These are phyloP conservation scores for Parnassius mnemosyne DNA, from an alignment of 2,888 invertebrate species.

Conservation along the genomic window DNA sequence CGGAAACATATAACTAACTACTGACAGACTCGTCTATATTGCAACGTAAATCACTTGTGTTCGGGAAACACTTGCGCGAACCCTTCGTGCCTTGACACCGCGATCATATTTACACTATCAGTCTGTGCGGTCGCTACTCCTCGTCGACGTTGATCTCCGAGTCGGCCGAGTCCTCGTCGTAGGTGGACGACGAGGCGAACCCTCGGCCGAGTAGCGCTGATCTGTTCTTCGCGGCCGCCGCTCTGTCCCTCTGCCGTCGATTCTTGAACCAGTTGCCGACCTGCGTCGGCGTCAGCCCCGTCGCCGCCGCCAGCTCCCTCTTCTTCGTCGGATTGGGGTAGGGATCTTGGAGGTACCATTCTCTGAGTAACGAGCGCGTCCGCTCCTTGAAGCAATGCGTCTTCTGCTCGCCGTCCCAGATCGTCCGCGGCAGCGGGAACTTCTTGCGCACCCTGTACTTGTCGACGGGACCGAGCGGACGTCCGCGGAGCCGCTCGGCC, in stretches of 20 bases:
- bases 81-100: neutral
- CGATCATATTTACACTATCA: constrained; percentile 53
- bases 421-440: constrained; percentile 98
- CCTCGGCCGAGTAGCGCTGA: constrained; percentile 81
- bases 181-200: constrained; percentile 75
- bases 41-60: constrained; percentile 54
- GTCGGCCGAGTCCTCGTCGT: constrained; percentile 76
- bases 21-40: constrained; percentile 38
- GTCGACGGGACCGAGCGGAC: constrained; percentile 91
- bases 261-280: constrained; percentile 99
- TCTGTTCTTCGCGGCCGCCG: constrained; percentile 98
- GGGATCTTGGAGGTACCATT: constrained; percentile 99
- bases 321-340: constrained; percentile 99
- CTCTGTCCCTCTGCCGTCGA: constrained; percentile 96
- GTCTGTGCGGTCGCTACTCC: constrained; percentile 60
- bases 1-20: constrained; percentile 4
- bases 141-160: constrained; percentile 78
- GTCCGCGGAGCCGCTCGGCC: constrained; percentile 96
- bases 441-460: constrained; percentile 95
- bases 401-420: constrained; percentile 99
- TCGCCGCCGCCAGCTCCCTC: constrained; percentile 95
- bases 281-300: constrained; percentile 97
- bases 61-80: constrained; percentile 5
- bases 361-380: constrained; percentile 94
- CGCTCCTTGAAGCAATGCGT: constrained; percentile 99